These are phyloP conservation scores for Cathartes aura DNA, from an alignment of 2,113 vertebrate genomes.

Conservation along the genomic window DNA sequence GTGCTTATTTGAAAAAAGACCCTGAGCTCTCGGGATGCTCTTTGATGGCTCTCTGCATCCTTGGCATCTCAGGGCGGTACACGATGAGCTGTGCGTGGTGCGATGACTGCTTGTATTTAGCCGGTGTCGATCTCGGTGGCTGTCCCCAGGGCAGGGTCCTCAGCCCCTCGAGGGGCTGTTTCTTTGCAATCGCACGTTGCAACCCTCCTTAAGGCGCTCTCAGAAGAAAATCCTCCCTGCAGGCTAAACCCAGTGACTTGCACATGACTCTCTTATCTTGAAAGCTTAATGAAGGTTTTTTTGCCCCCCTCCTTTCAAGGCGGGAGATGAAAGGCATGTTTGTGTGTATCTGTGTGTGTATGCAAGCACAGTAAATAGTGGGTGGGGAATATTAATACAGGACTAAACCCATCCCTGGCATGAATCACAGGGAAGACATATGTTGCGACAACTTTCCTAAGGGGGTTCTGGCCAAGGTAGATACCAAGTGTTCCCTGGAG, in stretches of 20 bases:
- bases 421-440: constrained; percentile 1
- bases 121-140: rapidly evolving
- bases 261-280: not conserved
- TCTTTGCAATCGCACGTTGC: not conserved
- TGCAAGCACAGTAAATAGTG: not conserved
- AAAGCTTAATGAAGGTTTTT: constrained; percentile 1
- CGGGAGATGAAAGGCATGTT: constrained; percentile 8
- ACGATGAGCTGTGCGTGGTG: rapidly evolving
- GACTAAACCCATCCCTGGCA: constrained; percentile 22
- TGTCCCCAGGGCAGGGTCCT: not conserved
- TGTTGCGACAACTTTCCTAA: constrained; percentile 25
- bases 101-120: not conserved
- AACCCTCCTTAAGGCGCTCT: not conserved
- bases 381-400: constrained; percentile 41
- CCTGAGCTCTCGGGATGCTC: not conserved
- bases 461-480: constrained; percentile 47
- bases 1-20: not conserved
- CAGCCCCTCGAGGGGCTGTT: not conserved
- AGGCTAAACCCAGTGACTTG: not conserved
- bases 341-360: not conserved
- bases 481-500: constrained; percentile 22
- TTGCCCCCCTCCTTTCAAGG: not conserved
- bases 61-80: rapidly evolving
- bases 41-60: not conserved
- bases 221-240: not conserved